A percentile compares a stretch with the other conserved stretches of the same genome.
These are phyloP conservation scores for Cheilinus undulatus DNA, from an alignment of 2,113 vertebrate species.

Conservation along the genomic window DNA sequence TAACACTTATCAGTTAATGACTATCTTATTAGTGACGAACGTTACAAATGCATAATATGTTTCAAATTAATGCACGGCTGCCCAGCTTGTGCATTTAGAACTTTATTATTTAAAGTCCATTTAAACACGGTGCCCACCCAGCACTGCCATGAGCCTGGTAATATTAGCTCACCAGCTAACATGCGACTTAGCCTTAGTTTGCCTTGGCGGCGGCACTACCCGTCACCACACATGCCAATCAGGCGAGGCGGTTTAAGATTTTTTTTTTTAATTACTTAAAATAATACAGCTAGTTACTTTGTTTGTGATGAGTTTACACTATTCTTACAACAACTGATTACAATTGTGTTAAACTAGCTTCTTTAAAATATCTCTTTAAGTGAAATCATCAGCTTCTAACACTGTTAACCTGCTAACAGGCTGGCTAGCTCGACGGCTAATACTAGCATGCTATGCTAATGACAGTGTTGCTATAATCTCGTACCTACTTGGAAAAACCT, in stretches of 20 bases:
- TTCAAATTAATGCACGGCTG: neutral
- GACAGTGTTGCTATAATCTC: constrained; percentile 69
- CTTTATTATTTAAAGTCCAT: neutral
- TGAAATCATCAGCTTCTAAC: constrained; percentile 5
- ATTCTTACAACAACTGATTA: too few relatives aligned
- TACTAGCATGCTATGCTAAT: constrained; percentile 70
- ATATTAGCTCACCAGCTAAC: constrained; percentile 50
- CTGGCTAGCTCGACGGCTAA: constrained; percentile 54
- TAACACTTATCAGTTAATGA: neutral
- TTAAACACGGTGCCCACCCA: neutral
- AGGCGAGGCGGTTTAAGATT: constrained; percentile 38
- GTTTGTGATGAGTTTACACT: neutral
- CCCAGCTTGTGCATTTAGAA: accelerated
- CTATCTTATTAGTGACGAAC: neutral
- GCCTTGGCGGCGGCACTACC: constrained; percentile 40
- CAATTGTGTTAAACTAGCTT: neutral
- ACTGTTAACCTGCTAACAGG: constrained; percentile 54
- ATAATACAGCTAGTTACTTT: neutral
- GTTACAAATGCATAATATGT: neutral
- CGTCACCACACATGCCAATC: constrained; percentile 53
- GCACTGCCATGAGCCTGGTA: neutral
- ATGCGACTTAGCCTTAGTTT: constrained; percentile 27
- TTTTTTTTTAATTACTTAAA: neutral
- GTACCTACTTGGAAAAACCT: constrained; percentile 74
- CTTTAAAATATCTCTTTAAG: neutral